Conservation (phyloP, 1,140 invertebrate genomes). For the Gryon sp. region DNA sequence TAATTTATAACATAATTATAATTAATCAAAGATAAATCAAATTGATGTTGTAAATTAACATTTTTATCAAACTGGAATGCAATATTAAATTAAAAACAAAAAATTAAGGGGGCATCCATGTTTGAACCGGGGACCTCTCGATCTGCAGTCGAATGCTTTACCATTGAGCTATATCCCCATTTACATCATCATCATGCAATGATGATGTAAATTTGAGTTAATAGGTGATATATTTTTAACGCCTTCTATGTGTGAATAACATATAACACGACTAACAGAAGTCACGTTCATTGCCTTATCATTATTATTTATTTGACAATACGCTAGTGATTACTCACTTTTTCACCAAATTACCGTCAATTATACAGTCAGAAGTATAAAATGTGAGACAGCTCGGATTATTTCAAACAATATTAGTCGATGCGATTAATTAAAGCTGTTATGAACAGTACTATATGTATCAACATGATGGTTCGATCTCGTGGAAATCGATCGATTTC, state of each 20-base stretch:
- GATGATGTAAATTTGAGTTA: too few relatives aligned
- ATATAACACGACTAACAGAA: too few relatives aligned
- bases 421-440: conserved; percentile 9
- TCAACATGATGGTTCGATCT: background rate
- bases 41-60: background rate
- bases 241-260: too few relatives aligned
- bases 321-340: conserved; percentile 12
- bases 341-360: conserved; percentile 5
- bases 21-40: too few relatives aligned
- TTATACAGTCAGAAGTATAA: background rate
- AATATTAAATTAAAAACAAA: conserved; percentile 63
- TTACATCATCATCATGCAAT: too few relatives aligned
- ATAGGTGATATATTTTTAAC: too few relatives aligned
- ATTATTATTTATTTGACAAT: conserved; percentile 2
- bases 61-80: background rate
- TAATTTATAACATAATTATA: too few relatives aligned
- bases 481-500: background rate
- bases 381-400: background rate
- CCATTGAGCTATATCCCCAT: conserved; percentile 86
- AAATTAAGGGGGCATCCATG: conserved; percentile 89
- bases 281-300: too few relatives aligned
- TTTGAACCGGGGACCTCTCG: conserved; percentile 95
- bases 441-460: background rate
- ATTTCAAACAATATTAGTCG: background rate
- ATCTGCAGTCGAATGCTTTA: conserved; percentile 92